Evolutionary conservation across 2,797 vertebrate species (phyloP), one percentile per base, ranked within the genome.

Genomic region (Mormyrops boulengeri): DNA sequence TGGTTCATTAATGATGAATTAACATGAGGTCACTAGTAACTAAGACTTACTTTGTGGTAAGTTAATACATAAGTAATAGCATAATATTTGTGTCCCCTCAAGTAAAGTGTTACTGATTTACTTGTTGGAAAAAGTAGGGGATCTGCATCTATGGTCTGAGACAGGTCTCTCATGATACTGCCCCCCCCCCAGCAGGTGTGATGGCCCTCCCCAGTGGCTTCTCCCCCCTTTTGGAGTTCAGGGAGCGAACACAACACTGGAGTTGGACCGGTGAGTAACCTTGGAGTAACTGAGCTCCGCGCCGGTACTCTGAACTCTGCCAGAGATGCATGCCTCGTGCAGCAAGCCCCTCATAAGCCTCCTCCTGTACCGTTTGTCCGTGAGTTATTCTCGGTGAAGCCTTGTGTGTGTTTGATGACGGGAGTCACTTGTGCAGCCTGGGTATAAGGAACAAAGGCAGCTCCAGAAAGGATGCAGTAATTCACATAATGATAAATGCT

Each of bases 241-340:
- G 94, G 89, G 99, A 99, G 90, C 97, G 97, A 88, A 95, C 94
- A 11, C 98, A 99, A 93, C 98, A 98, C 92, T 99, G 99, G 99
- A 97, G 97, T 89, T 96, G 98, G 95, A 96, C 97, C 0, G 97
- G 99, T 99, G 94, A 95, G 96, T 94, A 41, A 87, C 14, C 7
- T 14, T 2, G n/a, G n/a, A n/a, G n/a, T n/a, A n/a, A n/a, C n/a
- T n/a, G 0, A 41, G 73, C 80, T 26, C 44, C 9, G 2, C 2
- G 8, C 19, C 7, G 5, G 38, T 14, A 1, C 57, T 60, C n/a
- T 22, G 57, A 9, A 26, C n/a, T 0, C 12, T 4, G 77, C 41
- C 44, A 8, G 73, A 44, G n/a, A 49, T 49, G 41, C 44, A 3
- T 7, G 0, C 2, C 8, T 12, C 80, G 11, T 1, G 7, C n/a